Evolutionary conservation across 2,888 invertebrate species (phyloP), one percentile per base, ranked within the genome.

Genomic region (Drosophila testacea): DNA sequence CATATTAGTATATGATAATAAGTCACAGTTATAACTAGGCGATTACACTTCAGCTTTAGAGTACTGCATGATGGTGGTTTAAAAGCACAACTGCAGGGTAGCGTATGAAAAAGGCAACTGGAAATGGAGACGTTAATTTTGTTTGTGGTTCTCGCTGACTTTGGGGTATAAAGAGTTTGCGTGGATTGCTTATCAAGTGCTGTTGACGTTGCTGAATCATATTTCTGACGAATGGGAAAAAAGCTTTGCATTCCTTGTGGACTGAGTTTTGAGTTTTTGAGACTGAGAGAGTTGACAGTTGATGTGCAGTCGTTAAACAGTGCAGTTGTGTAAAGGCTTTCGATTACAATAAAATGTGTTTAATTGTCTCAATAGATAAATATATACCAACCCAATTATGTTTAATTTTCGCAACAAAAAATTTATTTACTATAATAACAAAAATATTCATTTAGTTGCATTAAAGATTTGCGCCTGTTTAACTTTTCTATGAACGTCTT

Each of bases 1-100:
- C 0, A 4, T 28, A 62, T 66, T 50, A 71, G 46, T 32, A 48
- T 44, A 56, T 27, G 3, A 64, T 55, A 50, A 32, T 9, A 13
- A 2, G 10, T 36, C 4, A 30, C 2, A 39, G n/a, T 1, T n/a
- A 46, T 77, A 46, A 56, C 39, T 42, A n/a, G n/a, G 32, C 46
- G 60, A 38, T 85, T 90, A 91, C 91, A 90, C 82, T 90, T 91
- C 73, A 57, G 89, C 91, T 68, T 87, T 83, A 52, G 90, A 91
- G 73, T 90, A 89, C 91, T 91, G 90, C 89, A 89, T 91, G 71
- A 64, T 90, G 75, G 74, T 34, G 52, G 27, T 41, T 65, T 65
- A 60, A 44, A 48, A 13, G 50, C 16, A 52, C 62, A 56, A 79
- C 85, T 57, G 41, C n/a, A 44, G 60, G n/a, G 51, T 36, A 63